Conservation (phyloP, 1,140 invertebrate genomes). For the Procambarus virginalis region DNA sequence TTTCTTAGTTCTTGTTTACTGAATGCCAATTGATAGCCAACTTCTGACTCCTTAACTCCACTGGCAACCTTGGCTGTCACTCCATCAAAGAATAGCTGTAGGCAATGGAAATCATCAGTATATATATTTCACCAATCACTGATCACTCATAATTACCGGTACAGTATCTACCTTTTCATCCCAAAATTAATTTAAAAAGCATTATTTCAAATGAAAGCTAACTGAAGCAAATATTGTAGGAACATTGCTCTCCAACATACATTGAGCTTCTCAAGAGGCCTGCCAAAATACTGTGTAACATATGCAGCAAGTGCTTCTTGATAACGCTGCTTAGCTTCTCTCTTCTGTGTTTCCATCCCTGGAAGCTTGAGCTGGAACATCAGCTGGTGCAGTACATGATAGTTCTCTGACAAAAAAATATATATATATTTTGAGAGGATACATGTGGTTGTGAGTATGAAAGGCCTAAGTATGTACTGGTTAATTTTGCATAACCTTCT, state of each 20-base stretch:
- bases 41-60: constrained; percentile 97
- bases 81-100: constrained; percentile 84
- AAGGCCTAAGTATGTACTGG: too few relatives aligned
- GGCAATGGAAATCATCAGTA: constrained; percentile 38
- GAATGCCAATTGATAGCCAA: constrained; percentile 97
- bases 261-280: constrained; percentile 96
- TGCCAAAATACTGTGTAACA: constrained; percentile 94
- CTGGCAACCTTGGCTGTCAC: constrained; percentile 83
- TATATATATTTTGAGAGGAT: constrained; percentile 86
- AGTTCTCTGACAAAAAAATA: constrained; percentile 85
- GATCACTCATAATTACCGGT: neutral
- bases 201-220: neutral
- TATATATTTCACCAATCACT: neutral
- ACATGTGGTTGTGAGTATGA: too few relatives aligned
- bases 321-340: constrained; percentile 94
- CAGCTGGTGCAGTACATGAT: constrained; percentile 92
- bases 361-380: constrained; percentile 93
- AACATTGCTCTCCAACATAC: constrained; percentile 76
- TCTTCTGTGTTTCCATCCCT: constrained; percentile 89
- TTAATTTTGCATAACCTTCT: too few relatives aligned
- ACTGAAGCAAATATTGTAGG: neutral
- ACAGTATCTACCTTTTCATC: neutral
- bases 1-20: constrained; percentile 97
- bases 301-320: constrained; percentile 92
- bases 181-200: neutral